phyloP scores from a whole-genome alignment of 2,797 vertebrate genomes.

The Acanthis flammea region DNA sequence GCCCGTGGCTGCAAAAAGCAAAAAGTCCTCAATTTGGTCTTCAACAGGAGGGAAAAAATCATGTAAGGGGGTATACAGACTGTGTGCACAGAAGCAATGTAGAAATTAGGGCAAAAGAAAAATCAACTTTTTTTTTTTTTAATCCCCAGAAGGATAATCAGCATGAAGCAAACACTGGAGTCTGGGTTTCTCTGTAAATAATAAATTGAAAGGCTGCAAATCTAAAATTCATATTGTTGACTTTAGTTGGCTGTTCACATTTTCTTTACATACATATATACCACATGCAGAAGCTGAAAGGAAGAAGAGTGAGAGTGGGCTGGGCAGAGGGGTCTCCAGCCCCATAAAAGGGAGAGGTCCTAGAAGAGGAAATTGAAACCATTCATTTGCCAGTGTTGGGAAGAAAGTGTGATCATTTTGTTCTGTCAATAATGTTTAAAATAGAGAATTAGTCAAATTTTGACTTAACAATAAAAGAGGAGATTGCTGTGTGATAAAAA shows the following conservation, averaged over 20 bases:
- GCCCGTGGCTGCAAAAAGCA: background rate
- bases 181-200: background rate
- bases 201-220: background rate
- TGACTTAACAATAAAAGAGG: background rate
- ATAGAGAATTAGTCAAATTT: background rate
- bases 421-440: background rate
- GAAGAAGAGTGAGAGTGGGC: fast-evolving
- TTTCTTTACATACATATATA: background rate
- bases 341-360: background rate
- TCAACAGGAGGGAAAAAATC: background rate
- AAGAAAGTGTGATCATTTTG: background rate
- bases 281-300: background rate
- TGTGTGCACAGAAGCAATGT: background rate
- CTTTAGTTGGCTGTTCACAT: background rate
- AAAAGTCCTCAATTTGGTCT: background rate
- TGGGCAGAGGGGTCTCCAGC: background rate
- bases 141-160: background rate
- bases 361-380: background rate
- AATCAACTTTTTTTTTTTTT: background rate
- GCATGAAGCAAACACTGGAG: background rate
- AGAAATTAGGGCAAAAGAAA: background rate
- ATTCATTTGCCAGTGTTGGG: background rate
- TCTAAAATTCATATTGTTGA: background rate
- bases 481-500: background rate
- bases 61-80: background rate